phyloP scores from a whole-genome alignment of 2,113 vertebrate genomes.

The Zonotrichia leucophrys region DNA sequence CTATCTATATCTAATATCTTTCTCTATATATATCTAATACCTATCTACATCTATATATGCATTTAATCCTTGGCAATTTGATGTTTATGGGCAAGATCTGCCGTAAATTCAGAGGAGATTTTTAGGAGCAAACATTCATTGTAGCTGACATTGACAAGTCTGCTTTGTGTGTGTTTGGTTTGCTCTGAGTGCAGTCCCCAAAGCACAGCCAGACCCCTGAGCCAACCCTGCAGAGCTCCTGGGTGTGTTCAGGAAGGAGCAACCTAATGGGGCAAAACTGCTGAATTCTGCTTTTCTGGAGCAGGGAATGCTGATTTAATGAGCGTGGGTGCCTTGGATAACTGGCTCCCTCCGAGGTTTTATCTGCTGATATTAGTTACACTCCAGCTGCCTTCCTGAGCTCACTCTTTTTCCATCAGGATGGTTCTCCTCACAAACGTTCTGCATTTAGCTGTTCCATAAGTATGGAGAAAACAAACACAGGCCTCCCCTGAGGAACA shows the following conservation, averaged over 20 bases:
- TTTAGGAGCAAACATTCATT: background rate
- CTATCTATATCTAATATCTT: no score
- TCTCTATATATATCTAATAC: background rate
- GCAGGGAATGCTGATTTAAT: constrained; percentile 5
- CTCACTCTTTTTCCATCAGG: background rate
- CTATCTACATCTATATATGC: background rate
- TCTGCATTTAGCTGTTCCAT: background rate
- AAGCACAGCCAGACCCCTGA: background rate
- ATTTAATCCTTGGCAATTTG: background rate
- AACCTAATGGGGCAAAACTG: constrained; percentile 46
- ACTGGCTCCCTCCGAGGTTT: background rate
- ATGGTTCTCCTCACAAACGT: background rate
- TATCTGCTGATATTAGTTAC: background rate
- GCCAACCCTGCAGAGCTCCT: background rate
- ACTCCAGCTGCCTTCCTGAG: background rate
- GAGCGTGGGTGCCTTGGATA: background rate
- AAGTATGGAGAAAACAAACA: background rate
- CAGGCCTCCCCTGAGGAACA: background rate
- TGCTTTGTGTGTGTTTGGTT: background rate
- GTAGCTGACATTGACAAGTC: background rate
- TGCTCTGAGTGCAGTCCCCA: background rate
- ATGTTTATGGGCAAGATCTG: background rate
- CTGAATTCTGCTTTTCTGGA: constrained; percentile 13
- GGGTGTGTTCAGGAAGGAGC: background rate
- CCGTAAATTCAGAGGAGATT: background rate